phyloP scores from a whole-genome alignment of 2,797 vertebrate species.

The Phataginus tricuspis region DNA sequence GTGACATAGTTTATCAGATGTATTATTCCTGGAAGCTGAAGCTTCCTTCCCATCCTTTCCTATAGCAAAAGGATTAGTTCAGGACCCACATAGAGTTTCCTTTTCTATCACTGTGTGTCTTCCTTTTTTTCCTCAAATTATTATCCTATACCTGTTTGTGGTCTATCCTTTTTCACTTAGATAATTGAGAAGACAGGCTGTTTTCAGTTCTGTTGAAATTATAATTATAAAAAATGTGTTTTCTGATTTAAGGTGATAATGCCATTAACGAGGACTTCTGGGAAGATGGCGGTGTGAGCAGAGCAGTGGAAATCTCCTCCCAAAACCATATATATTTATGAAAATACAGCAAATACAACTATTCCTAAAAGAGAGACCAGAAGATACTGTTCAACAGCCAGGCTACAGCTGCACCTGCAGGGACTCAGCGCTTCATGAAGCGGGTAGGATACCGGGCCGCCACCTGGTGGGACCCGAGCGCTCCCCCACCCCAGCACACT shows the following conservation, averaged over 20 bases:
- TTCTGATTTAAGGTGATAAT: not conserved
- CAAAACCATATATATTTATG: too few species aligned
- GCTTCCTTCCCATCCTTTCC: not conserved
- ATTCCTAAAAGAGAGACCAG: too few species aligned
- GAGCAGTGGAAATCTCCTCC: too few species aligned
- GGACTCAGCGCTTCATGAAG: too few species aligned
- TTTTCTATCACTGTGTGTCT: not conserved
- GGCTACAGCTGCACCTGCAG: too few species aligned
- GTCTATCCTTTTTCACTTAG: not conserved
- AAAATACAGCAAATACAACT: too few species aligned
- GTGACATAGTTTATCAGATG: not conserved
- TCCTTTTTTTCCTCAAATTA: not conserved
- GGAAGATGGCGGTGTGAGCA: too few species aligned
- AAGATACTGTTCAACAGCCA: too few species aligned
- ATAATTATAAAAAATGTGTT: not conserved
- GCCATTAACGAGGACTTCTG: too few species aligned
- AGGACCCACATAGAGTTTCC: not conserved
- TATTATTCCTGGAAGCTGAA: not conserved
- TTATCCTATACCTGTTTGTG: not conserved
- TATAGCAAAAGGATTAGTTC: not conserved
- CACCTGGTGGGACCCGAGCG: too few species aligned
- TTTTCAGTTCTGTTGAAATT: conserved; percentile 14
- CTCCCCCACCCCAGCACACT: too few species aligned
- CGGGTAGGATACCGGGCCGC: too few species aligned
- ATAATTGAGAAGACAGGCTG: not conserved